phyloP scores from a whole-genome alignment of 2,797 vertebrate species.

The Tenualosa ilisha region DNA sequence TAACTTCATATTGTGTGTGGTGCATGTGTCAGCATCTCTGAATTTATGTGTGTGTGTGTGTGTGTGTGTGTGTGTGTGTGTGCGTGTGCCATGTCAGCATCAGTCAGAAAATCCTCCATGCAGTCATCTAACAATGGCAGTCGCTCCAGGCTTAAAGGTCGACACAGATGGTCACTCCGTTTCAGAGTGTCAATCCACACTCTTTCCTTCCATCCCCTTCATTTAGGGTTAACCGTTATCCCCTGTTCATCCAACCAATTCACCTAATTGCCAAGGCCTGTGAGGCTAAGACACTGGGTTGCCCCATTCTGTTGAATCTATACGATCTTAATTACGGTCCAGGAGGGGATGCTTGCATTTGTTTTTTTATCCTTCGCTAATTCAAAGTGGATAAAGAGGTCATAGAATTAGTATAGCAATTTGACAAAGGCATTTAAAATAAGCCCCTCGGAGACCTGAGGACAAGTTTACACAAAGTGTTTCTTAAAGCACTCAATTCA shows the following conservation, averaged over 20 bases:
- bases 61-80: too few species aligned
- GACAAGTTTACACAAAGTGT: background rate
- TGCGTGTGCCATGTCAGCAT: conserved; percentile 18
- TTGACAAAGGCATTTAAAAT: background rate
- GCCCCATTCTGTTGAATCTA: background rate
- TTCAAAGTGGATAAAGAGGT: conserved; percentile 1
- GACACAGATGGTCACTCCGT: conserved; percentile 39
- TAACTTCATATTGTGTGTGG: background rate
- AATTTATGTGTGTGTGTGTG: background rate
- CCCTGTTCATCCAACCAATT: conserved; percentile 36
- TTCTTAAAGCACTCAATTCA: background rate
- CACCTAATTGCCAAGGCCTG: background rate
- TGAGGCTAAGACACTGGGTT: background rate
- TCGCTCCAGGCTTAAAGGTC: conserved; percentile 21
- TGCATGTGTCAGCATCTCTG: background rate
- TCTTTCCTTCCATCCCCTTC: conserved; percentile 16
- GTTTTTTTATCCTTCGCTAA: background rate
- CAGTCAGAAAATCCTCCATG: background rate
- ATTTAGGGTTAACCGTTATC: conserved; percentile 27
- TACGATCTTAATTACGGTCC: background rate
- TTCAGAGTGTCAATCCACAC: conserved; percentile 32
- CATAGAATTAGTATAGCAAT: background rate
- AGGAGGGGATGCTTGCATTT: background rate
- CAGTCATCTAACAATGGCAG: background rate
- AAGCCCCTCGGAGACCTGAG: background rate